Base-by-base conservation (phyloP, 2,797 vertebrate species). In the Chromis chromis region DNA sequence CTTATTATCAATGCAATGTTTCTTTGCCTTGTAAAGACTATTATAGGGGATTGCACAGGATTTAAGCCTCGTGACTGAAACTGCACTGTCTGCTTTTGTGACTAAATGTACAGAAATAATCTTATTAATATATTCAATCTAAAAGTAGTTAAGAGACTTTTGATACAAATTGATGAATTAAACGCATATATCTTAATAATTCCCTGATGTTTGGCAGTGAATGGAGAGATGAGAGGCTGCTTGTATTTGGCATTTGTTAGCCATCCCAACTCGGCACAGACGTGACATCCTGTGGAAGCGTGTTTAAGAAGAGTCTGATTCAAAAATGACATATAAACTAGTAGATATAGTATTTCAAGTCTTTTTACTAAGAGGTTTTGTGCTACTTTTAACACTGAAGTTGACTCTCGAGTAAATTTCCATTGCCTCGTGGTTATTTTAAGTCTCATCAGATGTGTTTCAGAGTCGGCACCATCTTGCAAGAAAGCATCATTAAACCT, bases 211-310 rank as follows among this genome's bases (percentile, higher is more conserved):
- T 84, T 86, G 89, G 85, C 87, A 89, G 90, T 90, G 86, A 88
- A 88, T 88, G 88, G 85, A 89, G 84, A 82, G 74, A 82, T 79
- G 50, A 79, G 75, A 80, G 84, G 84, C 88, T 90, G 89, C 86
- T 90, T 89, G 83, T 63, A 83, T 69, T 66, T 68, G 44, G 83
- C 66, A 83, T 69, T 66, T 68, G 44, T 77, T 72, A 19, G 60
- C 58, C 59, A 81, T 83, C 82, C 58, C 85, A 81, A 57, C 62
- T 62, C 71, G 3, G 67, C 56, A 61, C 57, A 40, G 66, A 78
- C 59, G n/a, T n/a, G n/a, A n/a, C n/a, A n/a, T n/a, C n/a, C n/a
- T n/a, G 52, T 74, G 17, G n/a, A 44, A 7, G 7, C 17, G 3
- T 36, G 17, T 28, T n/a, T 40, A 65, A 56, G n/a, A 52, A 52